A percentile compares a stretch with the other conserved stretches of the same genome.
Conservation (phyloP, 1,140 invertebrate species). For the Ostrea edulis region DNA sequence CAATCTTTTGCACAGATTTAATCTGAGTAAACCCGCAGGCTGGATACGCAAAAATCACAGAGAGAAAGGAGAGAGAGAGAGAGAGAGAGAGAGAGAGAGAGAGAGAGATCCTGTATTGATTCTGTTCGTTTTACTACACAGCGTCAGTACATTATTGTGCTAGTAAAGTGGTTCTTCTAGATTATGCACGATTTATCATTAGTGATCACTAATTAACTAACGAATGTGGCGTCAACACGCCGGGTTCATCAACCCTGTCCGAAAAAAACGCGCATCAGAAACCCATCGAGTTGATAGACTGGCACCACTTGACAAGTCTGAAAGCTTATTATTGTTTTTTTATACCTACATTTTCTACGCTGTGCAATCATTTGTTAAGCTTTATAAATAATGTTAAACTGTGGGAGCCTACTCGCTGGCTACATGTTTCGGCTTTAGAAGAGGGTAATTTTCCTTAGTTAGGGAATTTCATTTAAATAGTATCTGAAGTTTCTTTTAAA, state of each 20-base stretch:
- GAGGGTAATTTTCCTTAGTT: neutral
- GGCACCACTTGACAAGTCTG: neutral
- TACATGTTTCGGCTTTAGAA: neutral
- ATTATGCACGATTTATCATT: slow-evolving; percentile 25
- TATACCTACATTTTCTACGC: neutral
- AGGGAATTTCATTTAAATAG: too few species aligned
- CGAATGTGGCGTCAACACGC: neutral
- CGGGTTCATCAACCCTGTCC: neutral
- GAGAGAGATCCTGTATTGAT: neutral
- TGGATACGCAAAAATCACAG: neutral
- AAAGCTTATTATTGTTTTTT: slow-evolving; percentile 12
- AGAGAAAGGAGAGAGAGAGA: neutral
- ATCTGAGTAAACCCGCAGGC: neutral
- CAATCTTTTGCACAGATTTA: neutral
- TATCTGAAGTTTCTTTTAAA: too few species aligned
- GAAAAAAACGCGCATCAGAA: neutral
- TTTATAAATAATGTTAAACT: slow-evolving; percentile 6
- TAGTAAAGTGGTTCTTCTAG: neutral
- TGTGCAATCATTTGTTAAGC: neutral
- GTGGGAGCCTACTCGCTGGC: neutral
- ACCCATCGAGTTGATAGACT: neutral
- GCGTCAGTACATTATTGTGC: neutral
- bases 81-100: neutral
- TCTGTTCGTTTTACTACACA: neutral
- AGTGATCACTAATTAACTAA: slow-evolving; percentile 33